phyloP scores from a whole-genome alignment of 1,140 invertebrate species.

The Augochlora pura region DNA sequence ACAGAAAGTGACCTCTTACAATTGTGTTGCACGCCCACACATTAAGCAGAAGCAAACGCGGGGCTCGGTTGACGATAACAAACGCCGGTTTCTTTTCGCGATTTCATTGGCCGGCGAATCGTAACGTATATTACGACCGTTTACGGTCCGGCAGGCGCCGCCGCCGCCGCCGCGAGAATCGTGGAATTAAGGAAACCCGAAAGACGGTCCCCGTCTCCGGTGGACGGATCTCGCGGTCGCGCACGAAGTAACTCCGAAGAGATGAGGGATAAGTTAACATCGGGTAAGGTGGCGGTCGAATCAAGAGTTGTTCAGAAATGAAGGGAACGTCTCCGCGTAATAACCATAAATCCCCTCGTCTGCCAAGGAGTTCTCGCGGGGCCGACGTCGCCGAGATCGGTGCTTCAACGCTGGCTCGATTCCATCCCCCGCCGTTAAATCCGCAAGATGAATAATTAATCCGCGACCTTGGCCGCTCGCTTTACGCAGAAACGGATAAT shows the following conservation, averaged over 20 bases:
- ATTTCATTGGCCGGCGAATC: neutral
- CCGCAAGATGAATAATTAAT: conserved; percentile 54
- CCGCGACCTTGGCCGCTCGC: conserved; percentile 21
- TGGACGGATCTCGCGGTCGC: neutral
- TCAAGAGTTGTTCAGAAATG: conserved; percentile 31
- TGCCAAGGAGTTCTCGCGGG: neutral
- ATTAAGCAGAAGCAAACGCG: neutral
- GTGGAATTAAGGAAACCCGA: conserved; percentile 19
- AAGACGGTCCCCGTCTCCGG: too few relatives aligned
- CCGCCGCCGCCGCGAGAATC: neutral
- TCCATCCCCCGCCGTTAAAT: conserved; percentile 35
- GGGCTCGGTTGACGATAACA: conserved; percentile 8
- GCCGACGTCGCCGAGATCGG: neutral
- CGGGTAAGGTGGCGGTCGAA: neutral
- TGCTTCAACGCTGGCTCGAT: conserved; percentile 32
- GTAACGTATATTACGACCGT: conserved; percentile 6
- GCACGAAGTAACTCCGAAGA: conserved; percentile 18
- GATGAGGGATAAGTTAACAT: conserved; percentile 31
- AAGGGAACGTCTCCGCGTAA: conserved; percentile 16
- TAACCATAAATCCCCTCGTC: conserved; percentile 47
- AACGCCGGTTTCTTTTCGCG: neutral
- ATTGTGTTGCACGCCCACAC: neutral
- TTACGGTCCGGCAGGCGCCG: neutral
- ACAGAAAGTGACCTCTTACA: neutral
- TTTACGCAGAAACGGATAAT: conserved; percentile 7